Evolutionary conservation across 92 coral and sea anemone genomes (phyloP), one percentile per base, ranked within the genome.

Genomic region (Porites evermanni): DNA sequence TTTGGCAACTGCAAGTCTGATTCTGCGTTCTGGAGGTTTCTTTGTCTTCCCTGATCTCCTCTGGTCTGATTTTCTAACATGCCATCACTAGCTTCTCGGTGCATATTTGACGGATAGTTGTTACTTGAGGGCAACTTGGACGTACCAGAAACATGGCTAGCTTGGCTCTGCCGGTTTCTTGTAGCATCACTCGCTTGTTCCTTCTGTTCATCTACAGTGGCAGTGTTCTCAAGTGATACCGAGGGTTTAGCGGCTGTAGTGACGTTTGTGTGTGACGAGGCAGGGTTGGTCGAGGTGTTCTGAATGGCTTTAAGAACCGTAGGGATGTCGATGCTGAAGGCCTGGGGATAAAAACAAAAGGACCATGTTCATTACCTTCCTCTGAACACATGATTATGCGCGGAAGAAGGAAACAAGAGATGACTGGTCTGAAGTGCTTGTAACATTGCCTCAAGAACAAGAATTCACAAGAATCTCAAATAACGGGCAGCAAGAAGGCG

Each of bases 271-370:
- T 14, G 64, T 4, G 73, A 61, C 12, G 87, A 51, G 38, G 79
- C 64, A 16, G 80, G 16, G 38, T 44, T 12, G 53, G 86, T 26
- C 54, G 84, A 32, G 7, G 54, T 69, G 13, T 12, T 66, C 38
- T 89, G 90, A 54, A 94, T 85, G 24, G 86, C 88, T 69, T 81
- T 79, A 60, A 94, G 88, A 18, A 94, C 97, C 7, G 88, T 89
- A 9, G 93, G 91, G 9, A 94, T 85, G 78, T 94, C 86, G 86
- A 94, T 89, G 47, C 87, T 94, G 71, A 94, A 94, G 3, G 97
- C 97, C 97, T 94, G 61, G 10, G 58, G 29, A 51, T 21, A 64
- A 19, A 83, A 79, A 87, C n/a, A 32, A 70, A 6, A 63, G 9
- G 59, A n/a, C 4, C 6, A 71, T 16, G 13, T 5, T 2, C 44